phyloP scores from a whole-genome alignment of 2,113 vertebrate genomes.

The Dicentrarchus labrax region DNA sequence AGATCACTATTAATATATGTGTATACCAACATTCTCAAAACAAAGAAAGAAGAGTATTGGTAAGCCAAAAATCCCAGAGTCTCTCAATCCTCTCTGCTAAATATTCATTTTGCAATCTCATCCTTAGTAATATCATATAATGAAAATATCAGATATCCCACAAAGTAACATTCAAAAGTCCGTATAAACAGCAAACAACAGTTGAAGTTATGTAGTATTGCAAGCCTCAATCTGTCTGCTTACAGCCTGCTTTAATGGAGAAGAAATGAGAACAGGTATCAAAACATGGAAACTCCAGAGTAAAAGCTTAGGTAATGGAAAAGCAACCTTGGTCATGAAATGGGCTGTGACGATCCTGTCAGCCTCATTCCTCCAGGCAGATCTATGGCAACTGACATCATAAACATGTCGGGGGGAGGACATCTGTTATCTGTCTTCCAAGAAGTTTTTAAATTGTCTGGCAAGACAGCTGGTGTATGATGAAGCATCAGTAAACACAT shows the following conservation, averaged over 20 bases:
- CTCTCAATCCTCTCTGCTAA: not conserved
- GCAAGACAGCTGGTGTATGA: constrained; percentile 48
- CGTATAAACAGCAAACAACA: not conserved
- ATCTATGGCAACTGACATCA: constrained; percentile 51
- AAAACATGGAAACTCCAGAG: constrained; percentile 50
- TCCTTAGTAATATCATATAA: not conserved
- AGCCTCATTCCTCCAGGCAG: constrained; percentile 50
- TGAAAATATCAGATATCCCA: not conserved
- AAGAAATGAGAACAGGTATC: constrained; percentile 27
- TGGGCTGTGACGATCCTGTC: constrained; percentile 40
- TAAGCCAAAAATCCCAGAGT: not conserved
- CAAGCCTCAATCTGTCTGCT: constrained; percentile 16
- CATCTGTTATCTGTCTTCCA: constrained; percentile 48
- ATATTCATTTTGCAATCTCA: not conserved
- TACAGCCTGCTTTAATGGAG: constrained; percentile 29
- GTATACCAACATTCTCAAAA: not conserved
- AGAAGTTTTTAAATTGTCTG: constrained; percentile 10
- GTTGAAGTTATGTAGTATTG: not conserved
- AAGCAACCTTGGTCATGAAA: constrained; percentile 54
- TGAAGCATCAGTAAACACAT: constrained; percentile 52
- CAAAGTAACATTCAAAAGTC: not conserved
- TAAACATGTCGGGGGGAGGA: constrained; percentile 38
- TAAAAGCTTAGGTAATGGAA: constrained; percentile 62
- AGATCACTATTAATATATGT: not conserved
- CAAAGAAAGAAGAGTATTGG: not conserved